These are phyloP conservation scores for Eristalinus sepulchralis DNA, from an alignment of 2,888 invertebrate species.

Conservation along the genomic window DNA sequence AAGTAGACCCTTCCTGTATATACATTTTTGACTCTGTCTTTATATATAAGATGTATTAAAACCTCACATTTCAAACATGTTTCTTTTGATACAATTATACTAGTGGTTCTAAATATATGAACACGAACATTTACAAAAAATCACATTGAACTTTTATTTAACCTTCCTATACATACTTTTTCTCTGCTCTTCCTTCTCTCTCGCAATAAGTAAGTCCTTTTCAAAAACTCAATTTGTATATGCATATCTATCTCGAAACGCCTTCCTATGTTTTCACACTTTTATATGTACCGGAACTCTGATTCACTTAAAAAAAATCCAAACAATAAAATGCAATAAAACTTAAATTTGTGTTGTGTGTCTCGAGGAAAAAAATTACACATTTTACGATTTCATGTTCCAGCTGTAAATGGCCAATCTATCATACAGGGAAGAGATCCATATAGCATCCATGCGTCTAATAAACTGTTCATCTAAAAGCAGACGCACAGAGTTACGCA, in stretches of 20 bases:
- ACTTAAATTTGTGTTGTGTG: conserved; percentile 7
- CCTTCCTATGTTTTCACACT: not conserved
- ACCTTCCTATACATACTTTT: no score
- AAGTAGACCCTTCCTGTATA: no score
- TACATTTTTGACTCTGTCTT: no score
- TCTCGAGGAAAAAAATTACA: conserved; percentile 12
- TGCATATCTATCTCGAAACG: not conserved
- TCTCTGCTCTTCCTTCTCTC: no score
- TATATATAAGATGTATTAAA: no score
- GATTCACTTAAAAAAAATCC: not conserved
- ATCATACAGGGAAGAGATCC: conserved; percentile 32
- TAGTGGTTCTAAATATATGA: no score
- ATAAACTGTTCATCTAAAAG: conserved; percentile 43
- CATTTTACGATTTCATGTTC: conserved; percentile 48
- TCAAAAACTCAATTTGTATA: not conserved
- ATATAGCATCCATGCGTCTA: conserved; percentile 18
- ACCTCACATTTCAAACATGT: no score
- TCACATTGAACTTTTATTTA: no score
- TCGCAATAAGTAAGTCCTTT: not conserved
- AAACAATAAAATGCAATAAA: conserved; percentile 9
- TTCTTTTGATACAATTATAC: no score
- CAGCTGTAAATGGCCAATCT: conserved; percentile 57
- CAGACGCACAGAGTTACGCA: conserved; percentile 57
- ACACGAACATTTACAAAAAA: no score
- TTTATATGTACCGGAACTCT: not conserved